A percentile compares a stretch with the other conserved stretches of the same genome.
Conservation (phyloP, 2,888 invertebrate genomes). For the Ophion ventricosus region DNA sequence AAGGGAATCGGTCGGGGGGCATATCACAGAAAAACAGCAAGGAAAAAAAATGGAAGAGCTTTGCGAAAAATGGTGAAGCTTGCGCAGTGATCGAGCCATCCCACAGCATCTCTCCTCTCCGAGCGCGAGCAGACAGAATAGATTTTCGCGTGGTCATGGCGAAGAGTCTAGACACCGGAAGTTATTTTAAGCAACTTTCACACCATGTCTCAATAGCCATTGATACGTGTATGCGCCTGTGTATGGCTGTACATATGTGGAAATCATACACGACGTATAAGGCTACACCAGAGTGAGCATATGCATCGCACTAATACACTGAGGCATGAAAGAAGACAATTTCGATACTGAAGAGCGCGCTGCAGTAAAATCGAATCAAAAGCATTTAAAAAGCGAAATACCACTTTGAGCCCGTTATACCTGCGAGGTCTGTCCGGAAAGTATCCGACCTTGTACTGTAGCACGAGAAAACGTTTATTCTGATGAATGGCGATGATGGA, state of each 20-base stretch:
- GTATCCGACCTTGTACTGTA: background rate
- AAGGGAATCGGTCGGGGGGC: slow-evolving; percentile 17
- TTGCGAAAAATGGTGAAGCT: slow-evolving; percentile 44
- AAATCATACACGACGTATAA: too few species aligned
- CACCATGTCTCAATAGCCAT: slow-evolving; percentile 4
- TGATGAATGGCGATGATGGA: too few species aligned
- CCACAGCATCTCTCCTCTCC: slow-evolving; percentile 4
- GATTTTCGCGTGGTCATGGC: slow-evolving; percentile 16
- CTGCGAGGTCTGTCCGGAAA: background rate
- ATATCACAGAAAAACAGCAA: slow-evolving; percentile 3
- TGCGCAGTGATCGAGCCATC: slow-evolving; percentile 26
- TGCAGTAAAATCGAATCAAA: too few species aligned
- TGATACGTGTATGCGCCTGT: background rate
- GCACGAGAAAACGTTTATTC: too few species aligned
- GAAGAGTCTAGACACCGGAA: background rate
- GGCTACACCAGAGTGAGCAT: too few species aligned
- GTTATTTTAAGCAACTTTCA: slow-evolving; percentile 27
- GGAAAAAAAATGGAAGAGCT: slow-evolving; percentile 29
- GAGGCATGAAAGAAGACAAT: slow-evolving; percentile 22
- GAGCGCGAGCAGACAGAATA: background rate
- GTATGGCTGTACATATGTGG: too few species aligned
- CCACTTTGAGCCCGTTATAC: background rate
- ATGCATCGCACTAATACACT: background rate
- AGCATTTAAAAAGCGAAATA: background rate
- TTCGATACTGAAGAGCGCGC: background rate